phyloP scores from a whole-genome alignment of 2,797 vertebrate species.

The Eospalax fontanierii region DNA sequence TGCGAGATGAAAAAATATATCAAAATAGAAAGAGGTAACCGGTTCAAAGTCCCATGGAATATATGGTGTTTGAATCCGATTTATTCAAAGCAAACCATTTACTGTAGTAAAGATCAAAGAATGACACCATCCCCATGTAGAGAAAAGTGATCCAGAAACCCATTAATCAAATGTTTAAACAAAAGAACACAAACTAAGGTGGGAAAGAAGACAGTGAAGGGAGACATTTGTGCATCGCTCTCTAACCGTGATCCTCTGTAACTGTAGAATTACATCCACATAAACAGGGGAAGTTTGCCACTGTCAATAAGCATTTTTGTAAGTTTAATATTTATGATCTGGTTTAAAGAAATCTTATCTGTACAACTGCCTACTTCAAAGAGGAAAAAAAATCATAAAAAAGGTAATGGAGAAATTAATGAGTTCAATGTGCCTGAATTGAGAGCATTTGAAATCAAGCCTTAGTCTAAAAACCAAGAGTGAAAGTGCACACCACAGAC shows the following conservation, averaged over 20 bases:
- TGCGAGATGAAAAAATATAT: conserved; percentile 67
- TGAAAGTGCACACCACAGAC: conserved; percentile 83
- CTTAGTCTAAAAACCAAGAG: conserved; percentile 74
- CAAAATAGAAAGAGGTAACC: conserved; percentile 64
- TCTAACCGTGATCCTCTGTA: conserved; percentile 67
- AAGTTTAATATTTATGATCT: conserved; percentile 83
- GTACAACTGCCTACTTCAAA: conserved; percentile 78
- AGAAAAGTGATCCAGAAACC: conserved; percentile 11
- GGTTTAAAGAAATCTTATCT: conserved; percentile 76
- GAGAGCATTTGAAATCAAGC: conserved; percentile 80
- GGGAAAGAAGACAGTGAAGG: neutral
- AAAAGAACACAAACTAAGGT: neutral
- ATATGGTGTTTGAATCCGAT: neutral
- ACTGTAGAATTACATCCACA: conserved; percentile 68
- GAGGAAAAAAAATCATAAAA: conserved; percentile 79
- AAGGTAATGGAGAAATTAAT: conserved; percentile 84
- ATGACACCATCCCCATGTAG: neutral
- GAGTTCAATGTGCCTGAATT: conserved; percentile 80
- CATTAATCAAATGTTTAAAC: conserved; percentile 32
- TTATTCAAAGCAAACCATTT: neutral
- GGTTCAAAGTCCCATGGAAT: neutral
- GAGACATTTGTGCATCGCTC: conserved; percentile 52
- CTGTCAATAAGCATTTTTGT: conserved; percentile 79
- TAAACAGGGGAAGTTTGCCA: conserved; percentile 69
- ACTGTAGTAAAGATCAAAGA: conserved; percentile 27